Evolutionary conservation across 1,140 invertebrate genomes (phyloP).

Genomic region (Trichonephila clavata): DNA sequence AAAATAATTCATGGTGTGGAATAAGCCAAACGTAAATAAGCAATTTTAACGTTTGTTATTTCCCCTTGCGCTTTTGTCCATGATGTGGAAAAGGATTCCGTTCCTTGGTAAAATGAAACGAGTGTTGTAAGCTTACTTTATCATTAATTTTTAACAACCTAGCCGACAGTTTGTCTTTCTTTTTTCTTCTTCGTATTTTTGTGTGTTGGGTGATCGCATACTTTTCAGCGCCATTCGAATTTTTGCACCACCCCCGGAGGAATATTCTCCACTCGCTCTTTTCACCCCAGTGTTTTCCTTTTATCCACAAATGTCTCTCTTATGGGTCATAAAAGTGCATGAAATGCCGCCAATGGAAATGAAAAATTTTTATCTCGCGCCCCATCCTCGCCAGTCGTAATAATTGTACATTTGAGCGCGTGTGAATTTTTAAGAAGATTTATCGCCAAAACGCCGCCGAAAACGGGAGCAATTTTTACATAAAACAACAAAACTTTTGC

Average conservation of each 20-base stretch:
- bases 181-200: slow-evolving; percentile 4
- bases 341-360: slow-evolving; percentile 56
- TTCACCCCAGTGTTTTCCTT: not conserved
- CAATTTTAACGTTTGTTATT: too few species aligned
- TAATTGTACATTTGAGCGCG: slow-evolving; percentile 66
- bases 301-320: slow-evolving; percentile 62
- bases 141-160: slow-evolving; percentile 32
- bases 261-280: not conserved
- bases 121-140: not conserved
- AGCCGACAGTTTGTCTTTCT: not conserved
- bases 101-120: too few species aligned
- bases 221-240: slow-evolving; percentile 11
- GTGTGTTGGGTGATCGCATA: not conserved
- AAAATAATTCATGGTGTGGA: too few species aligned
- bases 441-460: slow-evolving; percentile 39
- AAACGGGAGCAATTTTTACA: slow-evolving; percentile 63
- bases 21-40: too few species aligned
- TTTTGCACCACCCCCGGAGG: slow-evolving; percentile 38
- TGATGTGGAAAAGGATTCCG: too few species aligned
- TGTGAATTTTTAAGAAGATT: slow-evolving; percentile 75
- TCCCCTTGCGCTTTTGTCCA: too few species aligned
- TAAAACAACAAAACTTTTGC: slow-evolving; percentile 54
- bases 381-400: slow-evolving; percentile 39
- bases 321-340: slow-evolving; percentile 61
- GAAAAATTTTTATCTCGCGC: slow-evolving; percentile 66